Base-by-base conservation (phyloP, 2,113 vertebrate species). In the Tonatia bakeri region DNA sequence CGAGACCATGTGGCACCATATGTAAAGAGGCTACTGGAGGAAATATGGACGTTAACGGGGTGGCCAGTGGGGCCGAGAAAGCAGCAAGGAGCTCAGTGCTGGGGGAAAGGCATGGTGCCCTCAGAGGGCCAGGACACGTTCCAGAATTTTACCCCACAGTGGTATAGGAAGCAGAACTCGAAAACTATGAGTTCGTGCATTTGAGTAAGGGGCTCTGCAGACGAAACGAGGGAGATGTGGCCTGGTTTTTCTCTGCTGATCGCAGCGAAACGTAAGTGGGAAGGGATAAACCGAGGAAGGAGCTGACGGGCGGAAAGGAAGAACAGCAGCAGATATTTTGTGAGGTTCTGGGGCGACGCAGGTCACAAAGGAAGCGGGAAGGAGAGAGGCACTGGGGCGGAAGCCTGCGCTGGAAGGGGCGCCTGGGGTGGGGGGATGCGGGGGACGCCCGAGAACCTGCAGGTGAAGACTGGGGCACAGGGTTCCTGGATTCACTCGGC, bases 141-240 rank as follows among this genome's bases (percentile, higher is more conserved):
- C 47, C 61, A 45, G 73, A 38, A 17, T 31, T 31, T 0, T 26
- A 56, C 7, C 56, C 40, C 24, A 8, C 4, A 15, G 22, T 2
- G 26, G 36, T n/a, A 0, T 12, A 20, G 15, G 64, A 50, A 61
- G 26, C 8, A 33, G 52, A 33, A 28, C 1, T 20, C 19, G 5
- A 14, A 7, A 3, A 19, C 17, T 20, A 52, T 50, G 65, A 1
- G 64, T 1, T 1, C 2, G 3, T 22, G 20, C 12, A 61, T 38
- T 31, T 19, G 36, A 33, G 24, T 13, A 20, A 89, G 36, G 69
- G 22, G 5, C 76, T 45, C 45, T 82, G 20, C 22, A 20, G 56
- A 14, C 10, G 28, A 33, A n/a, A 19, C 28, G 8, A 52, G 47
- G 26, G 64, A 73, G 6, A 7, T 26, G 24, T 43, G 13, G 4